A percentile compares a stretch with the other conserved stretches of the same genome.
phyloP scores from a whole-genome alignment of 2,113 vertebrate species.

The Miniopterus natalensis region DNA sequence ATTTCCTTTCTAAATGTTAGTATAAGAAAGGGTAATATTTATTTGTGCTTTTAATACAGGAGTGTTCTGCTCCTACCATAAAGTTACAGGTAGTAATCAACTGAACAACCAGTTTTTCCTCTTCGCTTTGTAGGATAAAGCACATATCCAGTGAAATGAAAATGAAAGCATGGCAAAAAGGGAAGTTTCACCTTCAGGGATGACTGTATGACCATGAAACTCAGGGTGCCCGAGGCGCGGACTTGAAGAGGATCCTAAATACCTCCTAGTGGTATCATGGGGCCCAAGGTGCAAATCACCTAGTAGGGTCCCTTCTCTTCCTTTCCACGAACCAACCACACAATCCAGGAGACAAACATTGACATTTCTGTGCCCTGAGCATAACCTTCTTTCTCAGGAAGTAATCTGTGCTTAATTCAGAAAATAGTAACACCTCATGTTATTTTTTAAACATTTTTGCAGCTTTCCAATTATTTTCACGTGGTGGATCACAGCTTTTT shows the following conservation, averaged over 20 bases:
- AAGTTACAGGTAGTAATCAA: not conserved
- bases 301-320: not conserved
- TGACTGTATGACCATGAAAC: not conserved
- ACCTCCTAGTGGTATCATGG: not conserved
- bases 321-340: not conserved
- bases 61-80: not conserved
- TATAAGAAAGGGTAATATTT: not conserved
- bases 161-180: not conserved
- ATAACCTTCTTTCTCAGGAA: not conserved
- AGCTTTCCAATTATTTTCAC: constrained; percentile 6
- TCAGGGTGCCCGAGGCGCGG: not conserved
- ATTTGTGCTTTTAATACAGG: not conserved
- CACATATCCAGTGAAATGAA: not conserved
- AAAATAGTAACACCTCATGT: not conserved
- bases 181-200: not conserved
- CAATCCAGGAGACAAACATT: not conserved
- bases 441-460: not conserved
- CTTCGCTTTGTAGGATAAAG: not conserved
- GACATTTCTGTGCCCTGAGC: not conserved
- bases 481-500: not conserved
- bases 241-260: not conserved
- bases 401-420: not conserved
- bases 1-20: not conserved
- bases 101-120: not conserved
- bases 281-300: not conserved